Percentiles rank a stretch among this genome's conserved stretches.
phyloP scores from a whole-genome alignment of 2,113 vertebrate species.

The Ivindomyrus marchei region DNA sequence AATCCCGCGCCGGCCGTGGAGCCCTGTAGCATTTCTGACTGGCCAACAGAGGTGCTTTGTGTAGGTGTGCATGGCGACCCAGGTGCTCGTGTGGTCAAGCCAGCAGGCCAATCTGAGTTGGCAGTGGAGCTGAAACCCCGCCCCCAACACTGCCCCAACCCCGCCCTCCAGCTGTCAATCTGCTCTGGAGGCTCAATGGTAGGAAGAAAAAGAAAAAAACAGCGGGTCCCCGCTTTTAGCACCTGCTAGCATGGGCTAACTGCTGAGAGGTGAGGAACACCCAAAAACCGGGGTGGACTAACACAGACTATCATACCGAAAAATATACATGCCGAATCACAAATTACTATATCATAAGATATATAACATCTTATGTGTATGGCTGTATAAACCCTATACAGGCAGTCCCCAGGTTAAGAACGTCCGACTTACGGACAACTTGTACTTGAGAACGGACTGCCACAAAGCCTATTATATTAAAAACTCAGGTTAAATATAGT shows the following conservation, averaged over 20 bases:
- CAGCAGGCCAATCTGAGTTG: not conserved
- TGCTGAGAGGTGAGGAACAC: not conserved
- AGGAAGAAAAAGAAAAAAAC: too few species aligned
- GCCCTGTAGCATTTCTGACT: not conserved
- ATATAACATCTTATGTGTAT: not conserved
- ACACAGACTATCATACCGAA: not conserved
- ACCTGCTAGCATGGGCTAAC: not conserved
- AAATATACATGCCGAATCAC: not conserved
- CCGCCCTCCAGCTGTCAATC: not conserved
- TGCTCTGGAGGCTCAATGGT: not conserved
- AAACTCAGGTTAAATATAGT: too few species aligned
- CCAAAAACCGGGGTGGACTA: not conserved
- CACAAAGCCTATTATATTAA: too few species aligned
- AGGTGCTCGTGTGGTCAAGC: not conserved
- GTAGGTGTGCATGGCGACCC: not conserved
- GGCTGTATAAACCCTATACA: not conserved
- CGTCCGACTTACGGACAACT: too few species aligned
- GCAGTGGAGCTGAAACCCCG: not conserved
- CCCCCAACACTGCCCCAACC: not conserved
- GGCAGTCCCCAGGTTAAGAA: not conserved
- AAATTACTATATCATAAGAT: not conserved
- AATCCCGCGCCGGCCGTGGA: not conserved
- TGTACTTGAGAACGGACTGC: too few species aligned
- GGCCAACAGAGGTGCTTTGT: not conserved
- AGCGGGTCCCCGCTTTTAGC: not conserved